Percentiles rank a stretch among this genome's conserved stretches.
Conservation (phyloP, 1,140 invertebrate genomes). For the Ganaspis sp. region DNA sequence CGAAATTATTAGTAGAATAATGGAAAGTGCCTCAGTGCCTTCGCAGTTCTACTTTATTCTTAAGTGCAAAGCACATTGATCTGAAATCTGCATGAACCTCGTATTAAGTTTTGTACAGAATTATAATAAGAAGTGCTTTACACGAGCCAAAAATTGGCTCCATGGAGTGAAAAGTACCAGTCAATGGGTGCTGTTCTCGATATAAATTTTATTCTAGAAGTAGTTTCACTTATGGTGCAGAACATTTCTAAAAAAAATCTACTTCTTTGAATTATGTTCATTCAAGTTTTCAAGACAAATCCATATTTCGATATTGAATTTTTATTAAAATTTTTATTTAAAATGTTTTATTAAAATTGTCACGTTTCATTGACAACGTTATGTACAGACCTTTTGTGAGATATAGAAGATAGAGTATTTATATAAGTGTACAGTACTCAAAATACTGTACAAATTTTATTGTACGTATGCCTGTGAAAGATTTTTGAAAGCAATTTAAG, state of each 20-base stretch:
- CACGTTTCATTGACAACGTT: background rate
- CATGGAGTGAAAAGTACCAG: background rate
- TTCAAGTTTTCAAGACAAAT: background rate
- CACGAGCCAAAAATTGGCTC: background rate
- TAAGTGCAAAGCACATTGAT: conserved; percentile 19
- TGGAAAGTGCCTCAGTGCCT: background rate
- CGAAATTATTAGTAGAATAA: conserved; percentile 4
- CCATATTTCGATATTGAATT: too few relatives aligned
- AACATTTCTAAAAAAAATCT: background rate
- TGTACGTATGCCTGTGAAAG: conserved; percentile 13
- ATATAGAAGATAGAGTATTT: conserved; percentile 16
- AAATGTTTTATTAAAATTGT: background rate
- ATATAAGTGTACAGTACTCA: conserved; percentile 6
- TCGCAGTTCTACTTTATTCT: conserved; percentile 8
- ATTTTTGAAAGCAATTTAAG: background rate
- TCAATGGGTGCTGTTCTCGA: background rate
- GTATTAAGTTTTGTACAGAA: conserved; percentile 29
- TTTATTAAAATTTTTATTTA: background rate
- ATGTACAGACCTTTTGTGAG: conserved; percentile 17
- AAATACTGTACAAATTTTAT: conserved; percentile 17
- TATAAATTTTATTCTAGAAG: background rate
- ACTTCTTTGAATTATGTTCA: too few relatives aligned
- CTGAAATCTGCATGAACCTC: conserved; percentile 24
- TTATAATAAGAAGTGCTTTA: conserved; percentile 23
- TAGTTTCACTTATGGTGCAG: conserved; percentile 19